Base-by-base conservation (phyloP, 1,140 invertebrate genomes). In the Eriocheir sinensis region DNA sequence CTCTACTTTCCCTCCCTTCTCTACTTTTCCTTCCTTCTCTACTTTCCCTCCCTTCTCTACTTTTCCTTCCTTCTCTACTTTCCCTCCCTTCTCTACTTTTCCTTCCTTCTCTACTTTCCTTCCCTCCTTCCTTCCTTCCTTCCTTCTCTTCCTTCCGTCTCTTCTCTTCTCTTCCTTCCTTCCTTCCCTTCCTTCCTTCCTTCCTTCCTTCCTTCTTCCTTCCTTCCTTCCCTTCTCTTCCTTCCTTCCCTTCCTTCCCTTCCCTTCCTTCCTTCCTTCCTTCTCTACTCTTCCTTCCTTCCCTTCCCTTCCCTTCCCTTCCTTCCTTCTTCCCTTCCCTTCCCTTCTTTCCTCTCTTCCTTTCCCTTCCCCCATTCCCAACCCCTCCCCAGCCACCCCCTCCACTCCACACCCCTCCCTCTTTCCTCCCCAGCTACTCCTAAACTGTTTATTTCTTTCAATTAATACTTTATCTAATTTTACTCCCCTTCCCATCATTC, bases 111-210 rank as follows among this genome's bases (percentile, higher is more conserved):
- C 60, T 72, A 15, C n/a, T n/a, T 72, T 72, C 60, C n/a, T n/a
- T 72, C 60, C 60, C n/a, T 72, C 60, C 60, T 72, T 15, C n/a
- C 60, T n/a, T 72, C n/a, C 60, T n/a, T 72, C 60, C 60, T 72
- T 72, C 34, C 27, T 27, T 36, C 80, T 81, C 34, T 36, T 27
- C 27, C n/a, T 81, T 8, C 27, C 80, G n/a, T 83, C 80, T 72
- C 60, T 72, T n/a, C n/a, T n/a, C n/a, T n/a, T 72, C 60, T 72
- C 60, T 72, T n/a, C n/a, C 60, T 72, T n/a, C 12, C 12, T 15
- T 72, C 60, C 60, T n/a, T 72, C n/a, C n/a, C 60, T 72, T 72
- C 60, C n/a, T n/a, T 72, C 60, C 60, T 72, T 72, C 60, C 60
- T 72, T 15, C n/a, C 60, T n/a, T 72, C n/a, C 60, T n/a, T 72